Base-by-base conservation (phyloP, 2,797 vertebrate species). In the Gallinago nigripennis region DNA sequence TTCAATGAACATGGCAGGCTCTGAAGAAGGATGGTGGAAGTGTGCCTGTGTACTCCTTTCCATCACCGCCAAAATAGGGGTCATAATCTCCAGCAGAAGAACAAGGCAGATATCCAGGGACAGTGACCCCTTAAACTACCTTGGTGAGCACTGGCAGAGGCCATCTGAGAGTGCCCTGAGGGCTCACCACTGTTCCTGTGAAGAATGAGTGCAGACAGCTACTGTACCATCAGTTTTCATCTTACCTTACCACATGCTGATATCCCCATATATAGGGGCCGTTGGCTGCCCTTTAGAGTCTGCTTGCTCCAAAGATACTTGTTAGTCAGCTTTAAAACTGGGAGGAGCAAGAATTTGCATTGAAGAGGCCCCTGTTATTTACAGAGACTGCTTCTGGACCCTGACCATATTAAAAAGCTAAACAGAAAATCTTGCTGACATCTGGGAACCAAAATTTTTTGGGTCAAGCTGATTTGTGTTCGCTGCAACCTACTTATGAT, bases 401-500 rank as follows among this genome's bases (percentile, higher is more conserved):
- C 51, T n/a, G 35, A 66, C 51, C 16, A 14, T 37, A 60, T n/a
- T 86, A 79, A 82, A 88, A 73, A 90, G 46, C 78, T 90, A 90
- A 95, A 92, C 93, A 86, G 73, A 95, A 95, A 93, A 73, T 86
- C 66, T 84, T 79, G 60, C 77, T 86, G 90, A 68, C 90, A 64
- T 84, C 66, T 88, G 88, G 90, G 60, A 96, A 93, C 39, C 78
- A 86, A 73, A 76, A 28, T 82, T 95, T 96, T 95, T 95, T 90
- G 93, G 92, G 93, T 95, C 94, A 95, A 73, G 60, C 68, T 86
- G 92, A 93, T 79, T 79, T 90, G 86, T 91, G 84, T 82, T 96
- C 88, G n/a, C 71, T 86, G 92, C 92, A 95, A 93, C 96, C 94
- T 94, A 95, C 76, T 93, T 95, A 83, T 5, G 57, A 76, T 94